These are phyloP conservation scores for Taurulus bubalis DNA, from an alignment of 2,113 vertebrate species.

Conservation along the genomic window DNA sequence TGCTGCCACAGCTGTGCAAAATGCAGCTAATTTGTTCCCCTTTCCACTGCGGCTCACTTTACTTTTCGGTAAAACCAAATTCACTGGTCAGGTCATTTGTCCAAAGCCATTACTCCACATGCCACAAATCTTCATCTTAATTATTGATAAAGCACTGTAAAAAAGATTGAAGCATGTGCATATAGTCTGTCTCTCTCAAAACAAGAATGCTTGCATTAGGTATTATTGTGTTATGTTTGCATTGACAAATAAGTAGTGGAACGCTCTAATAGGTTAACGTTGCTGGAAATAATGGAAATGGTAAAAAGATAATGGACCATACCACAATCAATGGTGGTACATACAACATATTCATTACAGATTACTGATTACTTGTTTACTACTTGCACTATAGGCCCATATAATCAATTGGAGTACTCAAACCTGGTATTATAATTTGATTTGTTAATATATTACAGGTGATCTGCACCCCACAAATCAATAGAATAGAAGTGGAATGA, in stretches of 20 bases:
- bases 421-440: neutral
- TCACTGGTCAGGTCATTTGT: constrained; percentile 1
- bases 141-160: constrained; percentile 44
- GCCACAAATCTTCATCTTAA: constrained; percentile 21
- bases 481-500: neutral
- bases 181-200: neutral
- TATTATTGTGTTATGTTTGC: neutral
- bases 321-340: neutral
- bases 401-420: neutral
- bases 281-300: constrained; percentile 19
- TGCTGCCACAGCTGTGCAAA: neutral
- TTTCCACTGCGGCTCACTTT: neutral
- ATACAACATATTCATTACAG: neutral
- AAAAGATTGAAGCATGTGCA: constrained; percentile 5
- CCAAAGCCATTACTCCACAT: constrained; percentile 20
- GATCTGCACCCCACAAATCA: neutral
- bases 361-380: constrained; percentile 4
- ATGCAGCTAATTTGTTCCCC: neutral
- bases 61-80: neutral
- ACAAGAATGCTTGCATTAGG: neutral
- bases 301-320: constrained; percentile 8
- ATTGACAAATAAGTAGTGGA: neutral
- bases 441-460: neutral
- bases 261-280: constrained; percentile 5
- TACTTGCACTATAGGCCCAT: neutral